Conservation (phyloP, 1,140 invertebrate species). For the Drosophila bocqueti region DNA sequence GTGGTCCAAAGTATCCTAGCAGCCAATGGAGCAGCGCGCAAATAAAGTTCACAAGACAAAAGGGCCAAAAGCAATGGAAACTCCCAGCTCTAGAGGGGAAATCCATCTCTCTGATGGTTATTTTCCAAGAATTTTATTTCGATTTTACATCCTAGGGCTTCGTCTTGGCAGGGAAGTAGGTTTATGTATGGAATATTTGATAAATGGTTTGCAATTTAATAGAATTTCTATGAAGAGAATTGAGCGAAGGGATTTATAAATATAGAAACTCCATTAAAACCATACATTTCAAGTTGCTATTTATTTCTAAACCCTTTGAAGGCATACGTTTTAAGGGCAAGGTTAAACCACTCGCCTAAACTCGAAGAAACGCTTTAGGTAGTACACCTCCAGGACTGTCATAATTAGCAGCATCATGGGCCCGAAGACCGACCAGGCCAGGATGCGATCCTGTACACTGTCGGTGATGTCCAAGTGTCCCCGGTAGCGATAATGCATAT, state of each 20-base stretch:
- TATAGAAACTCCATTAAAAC: neutral
- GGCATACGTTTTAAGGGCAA: no score
- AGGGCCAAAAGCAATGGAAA: conserved; percentile 6
- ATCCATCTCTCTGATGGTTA: conserved; percentile 30
- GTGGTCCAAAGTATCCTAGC: conserved; percentile 28
- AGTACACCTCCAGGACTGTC: conserved; percentile 55
- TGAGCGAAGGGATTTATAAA: neutral
- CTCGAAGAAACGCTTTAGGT: conserved; percentile 72
- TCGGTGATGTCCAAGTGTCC: conserved; percentile 46
- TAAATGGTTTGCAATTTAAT: neutral
- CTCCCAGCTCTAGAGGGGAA: neutral
- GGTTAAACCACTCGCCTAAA: conserved; percentile 57
- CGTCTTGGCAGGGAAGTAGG: neutral
- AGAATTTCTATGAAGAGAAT: neutral
- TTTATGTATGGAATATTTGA: conserved; percentile 17
- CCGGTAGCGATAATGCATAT: conserved; percentile 64
- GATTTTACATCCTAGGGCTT: conserved; percentile 31
- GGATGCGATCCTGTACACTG: conserved; percentile 53
- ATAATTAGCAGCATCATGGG: conserved; percentile 48
- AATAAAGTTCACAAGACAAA: conserved; percentile 54
- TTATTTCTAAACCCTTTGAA: neutral
- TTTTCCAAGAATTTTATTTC: conserved; percentile 39
- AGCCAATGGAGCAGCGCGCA: conserved; percentile 45
- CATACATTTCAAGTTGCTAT: neutral
- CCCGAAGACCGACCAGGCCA: conserved; percentile 58